Evolutionary conservation across 2,113 vertebrate genomes (phyloP).

Genomic region (Oncorhynchus clarkii): DNA sequence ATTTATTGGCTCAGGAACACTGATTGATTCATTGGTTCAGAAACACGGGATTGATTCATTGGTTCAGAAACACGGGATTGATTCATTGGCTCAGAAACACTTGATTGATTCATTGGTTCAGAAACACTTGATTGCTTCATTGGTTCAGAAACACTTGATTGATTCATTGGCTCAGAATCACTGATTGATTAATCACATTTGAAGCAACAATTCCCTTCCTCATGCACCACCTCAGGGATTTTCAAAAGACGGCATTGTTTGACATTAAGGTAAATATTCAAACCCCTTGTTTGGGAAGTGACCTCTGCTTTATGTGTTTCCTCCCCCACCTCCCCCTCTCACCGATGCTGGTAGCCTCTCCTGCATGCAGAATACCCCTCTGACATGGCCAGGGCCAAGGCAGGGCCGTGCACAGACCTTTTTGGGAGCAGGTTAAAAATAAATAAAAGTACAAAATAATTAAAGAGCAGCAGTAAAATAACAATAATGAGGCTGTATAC

Average conservation of each 20-base stretch:
- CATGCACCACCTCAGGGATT: neutral
- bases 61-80: neutral
- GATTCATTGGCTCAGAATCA: neutral
- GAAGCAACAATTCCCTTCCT: neutral
- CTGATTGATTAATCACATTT: neutral
- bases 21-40: neutral
- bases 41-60: neutral
- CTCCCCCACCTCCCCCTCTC: constrained; percentile 41
- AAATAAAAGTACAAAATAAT: too few species aligned
- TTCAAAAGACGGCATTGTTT: constrained; percentile 58
- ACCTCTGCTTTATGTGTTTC: constrained; percentile 56
- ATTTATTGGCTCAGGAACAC: neutral
- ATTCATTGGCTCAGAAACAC: neutral
- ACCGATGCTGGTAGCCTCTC: neutral
- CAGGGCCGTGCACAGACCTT: too few species aligned
- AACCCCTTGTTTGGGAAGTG: constrained; percentile 56
- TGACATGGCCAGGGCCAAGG: too few species aligned
- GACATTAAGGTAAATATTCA: constrained; percentile 73
- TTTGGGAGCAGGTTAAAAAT: too few species aligned
- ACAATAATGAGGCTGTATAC: too few species aligned
- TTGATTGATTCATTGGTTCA: neutral
- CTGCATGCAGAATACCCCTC: neutral
- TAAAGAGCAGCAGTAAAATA: too few species aligned
- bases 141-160: neutral
- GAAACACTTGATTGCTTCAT: neutral